A percentile compares a stretch with the other conserved stretches of the same genome.
These are phyloP conservation scores for Pristionchus maxplancki DNA, from an alignment of 2,888 invertebrate genomes.

Conservation along the genomic window DNA sequence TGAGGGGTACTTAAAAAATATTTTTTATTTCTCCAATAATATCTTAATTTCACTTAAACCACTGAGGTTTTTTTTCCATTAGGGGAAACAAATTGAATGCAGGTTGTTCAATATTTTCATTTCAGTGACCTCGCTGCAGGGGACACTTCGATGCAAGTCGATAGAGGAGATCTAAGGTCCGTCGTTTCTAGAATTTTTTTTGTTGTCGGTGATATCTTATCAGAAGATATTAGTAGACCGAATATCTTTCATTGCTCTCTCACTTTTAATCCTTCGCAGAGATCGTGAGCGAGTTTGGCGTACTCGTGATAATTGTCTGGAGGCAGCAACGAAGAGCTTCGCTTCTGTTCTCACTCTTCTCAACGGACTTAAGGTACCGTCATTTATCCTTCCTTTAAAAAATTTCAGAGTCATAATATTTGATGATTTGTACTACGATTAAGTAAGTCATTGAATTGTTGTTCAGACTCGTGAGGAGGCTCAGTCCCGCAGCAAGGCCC, in stretches of 20 bases:
- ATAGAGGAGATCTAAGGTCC: slow-evolving; percentile 13
- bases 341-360: slow-evolving; percentile 91
- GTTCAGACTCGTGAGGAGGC: slow-evolving; percentile 57
- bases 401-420: too few species aligned
- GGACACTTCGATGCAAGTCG: not conserved
- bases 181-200: not conserved
- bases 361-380: slow-evolving; percentile 88
- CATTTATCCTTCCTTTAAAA: too few species aligned
- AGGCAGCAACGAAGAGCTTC: slow-evolving; percentile 83
- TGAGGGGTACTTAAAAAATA: too few species aligned
- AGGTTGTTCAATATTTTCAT: too few species aligned
- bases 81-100: too few species aligned
- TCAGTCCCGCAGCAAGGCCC: slow-evolving; percentile 41
- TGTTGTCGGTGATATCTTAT: not conserved
- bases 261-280: not conserved
- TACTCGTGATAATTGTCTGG: slow-evolving; percentile 84
- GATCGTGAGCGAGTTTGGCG: slow-evolving; percentile 93
- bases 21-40: too few species aligned
- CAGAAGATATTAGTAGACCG: too few species aligned
- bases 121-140: slow-evolving; percentile 48
- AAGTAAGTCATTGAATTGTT: not conserved
- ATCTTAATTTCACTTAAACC: too few species aligned
- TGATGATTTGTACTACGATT: too few species aligned
- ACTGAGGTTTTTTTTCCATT: too few species aligned
- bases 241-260: not conserved